phyloP scores from a whole-genome alignment of 2,797 vertebrate species.

The Neosilurus mollespiculum region DNA sequence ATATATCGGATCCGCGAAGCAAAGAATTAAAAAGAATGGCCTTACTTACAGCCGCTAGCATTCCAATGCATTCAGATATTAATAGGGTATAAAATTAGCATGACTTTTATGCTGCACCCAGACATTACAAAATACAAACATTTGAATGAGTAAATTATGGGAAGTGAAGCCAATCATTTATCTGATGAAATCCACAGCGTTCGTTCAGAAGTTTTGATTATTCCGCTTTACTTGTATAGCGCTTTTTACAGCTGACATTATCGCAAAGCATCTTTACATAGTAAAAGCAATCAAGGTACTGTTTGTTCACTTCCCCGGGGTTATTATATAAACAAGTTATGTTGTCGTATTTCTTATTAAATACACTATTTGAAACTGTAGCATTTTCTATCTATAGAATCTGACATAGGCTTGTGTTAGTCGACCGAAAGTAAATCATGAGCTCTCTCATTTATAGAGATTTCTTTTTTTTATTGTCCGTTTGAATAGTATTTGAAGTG shows the following conservation, averaged over 20 bases:
- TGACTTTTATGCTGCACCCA: neutral
- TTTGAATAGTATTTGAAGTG: slow-evolving; percentile 1
- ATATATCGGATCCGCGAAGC: no score
- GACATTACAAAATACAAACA: neutral
- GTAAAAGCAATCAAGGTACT: no score
- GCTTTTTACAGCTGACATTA: no score
- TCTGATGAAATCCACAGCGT: neutral
- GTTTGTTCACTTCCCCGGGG: no score
- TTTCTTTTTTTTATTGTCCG: neutral
- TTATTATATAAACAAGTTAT: no score
- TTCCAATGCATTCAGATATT: neutral
- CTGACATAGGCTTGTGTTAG: neutral
- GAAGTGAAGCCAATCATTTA: neutral
- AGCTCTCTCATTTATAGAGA: neutral
- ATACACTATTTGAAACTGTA: neutral
- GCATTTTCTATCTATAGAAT: neutral
- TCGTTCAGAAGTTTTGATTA: no score
- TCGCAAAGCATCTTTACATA: no score
- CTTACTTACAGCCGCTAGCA: neutral
- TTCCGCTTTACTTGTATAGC: no score
- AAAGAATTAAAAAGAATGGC: no score
- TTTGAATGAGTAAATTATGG: neutral
- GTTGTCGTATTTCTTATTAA: neutral
- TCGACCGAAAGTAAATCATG: neutral
- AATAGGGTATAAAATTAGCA: neutral